Evolutionary conservation across 2,888 invertebrate genomes (phyloP).

Genomic region (Eupithecia tripunctaria): DNA sequence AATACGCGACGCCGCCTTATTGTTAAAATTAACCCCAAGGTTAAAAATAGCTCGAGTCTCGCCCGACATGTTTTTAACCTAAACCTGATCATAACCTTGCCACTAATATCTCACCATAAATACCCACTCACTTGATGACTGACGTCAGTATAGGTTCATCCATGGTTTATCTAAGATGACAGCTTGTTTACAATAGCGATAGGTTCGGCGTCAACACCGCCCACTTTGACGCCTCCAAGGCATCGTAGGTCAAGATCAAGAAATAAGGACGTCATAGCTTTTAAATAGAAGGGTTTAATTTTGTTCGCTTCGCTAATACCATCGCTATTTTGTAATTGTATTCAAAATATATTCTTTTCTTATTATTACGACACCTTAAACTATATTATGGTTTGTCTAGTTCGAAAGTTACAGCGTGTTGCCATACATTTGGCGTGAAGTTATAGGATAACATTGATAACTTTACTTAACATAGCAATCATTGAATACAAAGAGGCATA

Average conservation of each 20-base stretch:
- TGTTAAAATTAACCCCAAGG: not conserved
- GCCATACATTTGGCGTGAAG: too few species aligned
- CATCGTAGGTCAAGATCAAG: not conserved
- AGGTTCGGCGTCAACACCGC: not conserved
- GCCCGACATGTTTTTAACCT: not conserved
- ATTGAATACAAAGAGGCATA: too few species aligned
- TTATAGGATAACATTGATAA: too few species aligned
- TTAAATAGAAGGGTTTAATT: not conserved
- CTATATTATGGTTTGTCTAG: too few species aligned
- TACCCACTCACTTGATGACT: conserved; percentile 27
- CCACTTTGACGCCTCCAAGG: not conserved
- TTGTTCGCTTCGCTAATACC: not conserved
- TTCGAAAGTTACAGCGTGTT: too few species aligned
- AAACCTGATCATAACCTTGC: not conserved
- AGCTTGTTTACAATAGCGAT: conserved; percentile 23
- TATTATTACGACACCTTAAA: too few species aligned
- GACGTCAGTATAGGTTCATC: conserved; percentile 31
- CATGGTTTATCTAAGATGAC: conserved; percentile 33
- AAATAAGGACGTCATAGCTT: not conserved
- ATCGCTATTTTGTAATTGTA: too few species aligned
- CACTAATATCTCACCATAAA: conserved; percentile 13
- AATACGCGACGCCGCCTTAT: too few species aligned
- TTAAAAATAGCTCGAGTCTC: not conserved
- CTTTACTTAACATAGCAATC: too few species aligned
- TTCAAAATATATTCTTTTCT: too few species aligned